A percentile compares a stretch with the other conserved stretches of the same genome.
phyloP scores from a whole-genome alignment of 1,140 invertebrate species.

The Anastrepha obliqua region DNA sequence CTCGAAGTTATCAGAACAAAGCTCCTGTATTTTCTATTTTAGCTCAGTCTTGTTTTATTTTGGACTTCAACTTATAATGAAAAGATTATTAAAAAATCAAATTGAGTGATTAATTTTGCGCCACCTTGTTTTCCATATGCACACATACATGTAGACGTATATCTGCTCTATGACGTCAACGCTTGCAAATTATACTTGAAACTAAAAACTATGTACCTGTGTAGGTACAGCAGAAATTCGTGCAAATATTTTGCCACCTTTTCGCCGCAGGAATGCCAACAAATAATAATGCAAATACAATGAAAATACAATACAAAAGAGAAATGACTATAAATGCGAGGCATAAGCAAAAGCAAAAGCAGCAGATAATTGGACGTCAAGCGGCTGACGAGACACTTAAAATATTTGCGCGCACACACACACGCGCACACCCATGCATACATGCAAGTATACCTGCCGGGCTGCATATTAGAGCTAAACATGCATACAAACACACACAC shows the following conservation, averaged over 20 bases:
- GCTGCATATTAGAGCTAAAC: background rate
- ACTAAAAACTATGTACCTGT: no score
- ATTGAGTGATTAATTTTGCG: no score
- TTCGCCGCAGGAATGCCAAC: background rate
- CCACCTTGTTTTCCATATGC: no score
- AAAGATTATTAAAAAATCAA: no score
- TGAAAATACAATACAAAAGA: background rate
- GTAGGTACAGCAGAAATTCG: background rate
- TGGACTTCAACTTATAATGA: no score
- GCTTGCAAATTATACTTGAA: no score
- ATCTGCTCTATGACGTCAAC: no score
- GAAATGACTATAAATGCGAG: background rate
- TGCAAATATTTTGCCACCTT: slow-evolving; percentile 13
- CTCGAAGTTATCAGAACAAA: no score
- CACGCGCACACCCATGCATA: background rate
- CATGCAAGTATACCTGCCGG: background rate
- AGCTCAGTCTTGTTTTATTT: no score
- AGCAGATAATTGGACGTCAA: background rate
- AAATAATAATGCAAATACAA: background rate
- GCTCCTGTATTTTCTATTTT: no score
- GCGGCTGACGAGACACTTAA: background rate
- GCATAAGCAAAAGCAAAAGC: background rate
- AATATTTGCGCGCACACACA: background rate
- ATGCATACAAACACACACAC: no score
- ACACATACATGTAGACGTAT: no score